These are phyloP conservation scores for Triplophysa dalaica DNA, from an alignment of 2,113 vertebrate genomes.

Conservation along the genomic window DNA sequence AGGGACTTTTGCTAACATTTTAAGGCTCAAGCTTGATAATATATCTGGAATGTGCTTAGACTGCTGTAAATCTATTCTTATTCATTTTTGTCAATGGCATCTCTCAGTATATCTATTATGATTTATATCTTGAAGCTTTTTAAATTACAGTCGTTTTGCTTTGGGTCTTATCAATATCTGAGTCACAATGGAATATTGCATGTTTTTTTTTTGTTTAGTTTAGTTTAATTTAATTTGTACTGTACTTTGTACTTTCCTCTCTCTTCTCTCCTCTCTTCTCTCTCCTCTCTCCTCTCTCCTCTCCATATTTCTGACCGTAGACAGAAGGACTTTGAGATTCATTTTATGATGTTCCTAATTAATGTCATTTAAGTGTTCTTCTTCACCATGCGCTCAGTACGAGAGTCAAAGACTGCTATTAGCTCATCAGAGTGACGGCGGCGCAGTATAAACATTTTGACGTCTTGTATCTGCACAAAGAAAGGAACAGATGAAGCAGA, in stretches of 20 bases:
- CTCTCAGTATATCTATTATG: background rate
- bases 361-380: slow-evolving; percentile 35
- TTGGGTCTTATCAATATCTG: background rate
- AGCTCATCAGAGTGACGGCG: slow-evolving; percentile 49
- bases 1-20: no score
- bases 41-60: background rate
- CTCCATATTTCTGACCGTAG: background rate
- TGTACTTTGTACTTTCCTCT: background rate
- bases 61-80: background rate
- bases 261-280: no score
- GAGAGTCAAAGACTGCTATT: slow-evolving; percentile 48
- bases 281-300: no score
- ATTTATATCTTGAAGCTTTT: background rate
- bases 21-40: background rate
- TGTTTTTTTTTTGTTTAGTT: background rate
- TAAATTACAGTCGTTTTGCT: background rate
- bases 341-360: slow-evolving; percentile 37
- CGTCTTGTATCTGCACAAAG: slow-evolving; percentile 45
- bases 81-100: background rate
- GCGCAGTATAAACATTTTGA: slow-evolving; percentile 48
- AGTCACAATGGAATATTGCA: slow-evolving; percentile 46
- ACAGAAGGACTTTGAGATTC: background rate
- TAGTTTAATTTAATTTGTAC: background rate
- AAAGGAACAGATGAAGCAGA: slow-evolving; percentile 37
- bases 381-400: background rate